phyloP scores from a whole-genome alignment of 2,797 vertebrate genomes.

The Macrochelys suwanniensis region DNA sequence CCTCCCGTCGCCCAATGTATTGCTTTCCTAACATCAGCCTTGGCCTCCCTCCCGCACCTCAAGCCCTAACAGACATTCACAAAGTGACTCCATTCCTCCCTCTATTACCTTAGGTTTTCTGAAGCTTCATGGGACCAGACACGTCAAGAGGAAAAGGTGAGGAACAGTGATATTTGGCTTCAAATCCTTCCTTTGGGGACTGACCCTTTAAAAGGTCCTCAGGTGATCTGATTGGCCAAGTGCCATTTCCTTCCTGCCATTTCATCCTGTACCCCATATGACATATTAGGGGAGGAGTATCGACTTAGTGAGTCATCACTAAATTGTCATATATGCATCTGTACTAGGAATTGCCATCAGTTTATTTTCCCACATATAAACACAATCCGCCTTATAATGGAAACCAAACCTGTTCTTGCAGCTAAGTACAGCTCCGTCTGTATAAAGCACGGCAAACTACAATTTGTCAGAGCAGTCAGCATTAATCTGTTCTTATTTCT shows the following conservation, averaged over 20 bases:
- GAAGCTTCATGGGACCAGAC: neutral
- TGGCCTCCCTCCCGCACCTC: neutral
- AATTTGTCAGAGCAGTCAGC: neutral
- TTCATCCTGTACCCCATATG: neutral
- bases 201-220: neutral
- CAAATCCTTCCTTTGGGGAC: neutral
- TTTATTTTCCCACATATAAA: neutral
- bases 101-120: accelerated
- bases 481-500: accelerated
- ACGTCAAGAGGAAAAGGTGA: neutral
- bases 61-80: neutral
- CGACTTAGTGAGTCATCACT: neutral
- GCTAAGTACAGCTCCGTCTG: neutral
- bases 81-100: neutral
- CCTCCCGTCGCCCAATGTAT: neutral
- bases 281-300: neutral
- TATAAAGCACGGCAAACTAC: accelerated
- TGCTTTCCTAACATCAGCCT: neutral
- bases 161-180: accelerated
- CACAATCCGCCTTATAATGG: neutral
- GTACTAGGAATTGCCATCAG: neutral
- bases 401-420: accelerated
- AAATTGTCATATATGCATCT: accelerated
- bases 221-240: neutral
- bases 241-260: neutral